Conservation (phyloP, 2,797 vertebrate species). For the Onychomys arenicola region DNA sequence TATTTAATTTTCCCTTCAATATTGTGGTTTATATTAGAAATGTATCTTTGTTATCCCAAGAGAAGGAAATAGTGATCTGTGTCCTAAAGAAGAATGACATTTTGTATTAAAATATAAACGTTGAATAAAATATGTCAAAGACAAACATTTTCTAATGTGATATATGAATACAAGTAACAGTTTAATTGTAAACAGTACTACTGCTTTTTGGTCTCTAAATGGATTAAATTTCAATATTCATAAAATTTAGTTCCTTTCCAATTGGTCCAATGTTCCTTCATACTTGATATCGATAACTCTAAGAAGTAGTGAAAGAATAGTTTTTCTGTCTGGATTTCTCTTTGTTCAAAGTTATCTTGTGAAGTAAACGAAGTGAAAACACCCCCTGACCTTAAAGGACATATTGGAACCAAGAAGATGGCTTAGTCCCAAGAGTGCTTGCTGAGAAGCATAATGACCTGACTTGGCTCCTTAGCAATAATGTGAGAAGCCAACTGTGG, state of each 20-base stretch:
- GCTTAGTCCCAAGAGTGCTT: no score
- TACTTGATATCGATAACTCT: neutral
- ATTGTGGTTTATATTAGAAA: neutral
- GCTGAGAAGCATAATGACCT: neutral
- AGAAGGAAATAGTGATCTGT: neutral
- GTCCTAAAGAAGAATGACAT: neutral
- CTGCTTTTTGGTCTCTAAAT: neutral
- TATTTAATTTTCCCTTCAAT: neutral
- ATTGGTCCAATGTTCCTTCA: neutral
- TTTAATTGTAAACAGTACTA: neutral
- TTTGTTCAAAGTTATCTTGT: neutral
- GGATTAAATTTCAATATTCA: neutral
- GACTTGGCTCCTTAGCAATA: neutral
- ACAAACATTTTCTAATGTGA: neutral
- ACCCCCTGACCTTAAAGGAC: neutral
- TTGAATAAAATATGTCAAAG: neutral
- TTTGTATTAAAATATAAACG: neutral
- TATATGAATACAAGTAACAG: neutral
- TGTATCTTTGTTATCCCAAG: neutral
- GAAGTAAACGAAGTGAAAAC: neutral
- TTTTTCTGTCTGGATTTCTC: neutral
- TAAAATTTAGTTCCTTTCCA: neutral
- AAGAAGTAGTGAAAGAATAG: neutral
- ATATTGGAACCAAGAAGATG: neutral
- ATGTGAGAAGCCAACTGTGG: neutral